phyloP scores from a whole-genome alignment of 2,113 vertebrate genomes.

The Eublepharis macularius region DNA sequence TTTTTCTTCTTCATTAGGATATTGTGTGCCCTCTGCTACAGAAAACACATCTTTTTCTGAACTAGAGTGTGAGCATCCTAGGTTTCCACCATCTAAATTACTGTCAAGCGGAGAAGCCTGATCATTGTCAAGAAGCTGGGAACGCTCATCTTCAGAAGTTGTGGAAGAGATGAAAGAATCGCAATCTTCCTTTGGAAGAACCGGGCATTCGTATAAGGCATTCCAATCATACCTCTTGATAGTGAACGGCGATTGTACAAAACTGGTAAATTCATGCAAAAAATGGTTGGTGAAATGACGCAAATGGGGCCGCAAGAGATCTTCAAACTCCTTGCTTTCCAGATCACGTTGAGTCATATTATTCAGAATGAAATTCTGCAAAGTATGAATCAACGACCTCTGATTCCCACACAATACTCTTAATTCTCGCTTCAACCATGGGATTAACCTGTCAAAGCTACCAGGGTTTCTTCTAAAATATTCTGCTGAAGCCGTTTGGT shows the following conservation, averaged over 20 bases:
- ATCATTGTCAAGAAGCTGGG: not conserved
- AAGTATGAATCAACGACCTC: conserved; percentile 47
- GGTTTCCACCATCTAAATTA: not conserved
- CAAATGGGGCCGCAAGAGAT: conserved; percentile 56
- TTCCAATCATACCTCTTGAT: conserved; percentile 58
- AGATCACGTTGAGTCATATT: conserved; percentile 54
- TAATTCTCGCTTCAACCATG: conserved; percentile 63
- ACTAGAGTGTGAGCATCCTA: not conserved
- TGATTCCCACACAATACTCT: conserved; percentile 51
- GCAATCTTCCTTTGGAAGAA: not conserved
- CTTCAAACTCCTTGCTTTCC: conserved; percentile 52
- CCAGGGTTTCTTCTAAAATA: conserved; percentile 53
- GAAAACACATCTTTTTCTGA: not conserved
- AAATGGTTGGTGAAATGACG: conserved; percentile 55
- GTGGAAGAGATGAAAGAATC: not conserved
- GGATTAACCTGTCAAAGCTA: conserved; percentile 43
- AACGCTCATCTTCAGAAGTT: not conserved
- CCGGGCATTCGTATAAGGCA: conserved; percentile 51
- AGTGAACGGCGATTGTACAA: conserved; percentile 56
- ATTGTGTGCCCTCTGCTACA: not conserved
- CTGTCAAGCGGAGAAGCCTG: not conserved
- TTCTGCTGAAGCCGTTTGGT: conserved; percentile 26
- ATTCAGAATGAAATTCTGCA: conserved; percentile 43
- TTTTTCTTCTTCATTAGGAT: not conserved
- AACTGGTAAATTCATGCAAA: conserved; percentile 63